Percentiles rank a stretch among this genome's conserved stretches.
Conservation (phyloP, 2,797 vertebrate species). For the Peromyscus nudipes region DNA sequence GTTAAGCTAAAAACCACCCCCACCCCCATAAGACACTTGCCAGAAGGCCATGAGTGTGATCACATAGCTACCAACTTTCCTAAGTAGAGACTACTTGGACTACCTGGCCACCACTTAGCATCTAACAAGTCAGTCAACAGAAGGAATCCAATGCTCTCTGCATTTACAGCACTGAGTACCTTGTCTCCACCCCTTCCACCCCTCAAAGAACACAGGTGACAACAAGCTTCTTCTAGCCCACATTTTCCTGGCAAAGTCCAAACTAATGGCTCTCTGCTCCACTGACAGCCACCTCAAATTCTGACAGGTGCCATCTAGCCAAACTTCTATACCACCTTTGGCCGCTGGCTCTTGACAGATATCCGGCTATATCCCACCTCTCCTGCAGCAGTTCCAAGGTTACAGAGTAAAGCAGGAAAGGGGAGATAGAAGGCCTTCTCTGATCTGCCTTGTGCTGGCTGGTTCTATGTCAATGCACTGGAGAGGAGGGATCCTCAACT, state of each 20-base stretch:
- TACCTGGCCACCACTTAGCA: neutral
- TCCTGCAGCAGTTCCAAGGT: neutral
- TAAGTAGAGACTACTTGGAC: too few relatives aligned
- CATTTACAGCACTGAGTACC: neutral
- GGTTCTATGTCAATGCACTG: neutral
- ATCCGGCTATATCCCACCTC: neutral
- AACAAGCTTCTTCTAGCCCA: conserved; percentile 14
- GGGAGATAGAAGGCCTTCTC: neutral
- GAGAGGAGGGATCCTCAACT: neutral
- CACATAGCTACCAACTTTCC: neutral
- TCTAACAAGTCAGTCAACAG: conserved; percentile 32
- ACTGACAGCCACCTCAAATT: conserved; percentile 13
- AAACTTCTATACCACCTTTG: conserved; percentile 6
- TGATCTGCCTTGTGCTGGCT: neutral
- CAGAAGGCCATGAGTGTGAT: neutral
- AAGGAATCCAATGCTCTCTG: conserved; percentile 4
- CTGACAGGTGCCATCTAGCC: neutral
- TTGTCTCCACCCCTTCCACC: neutral
- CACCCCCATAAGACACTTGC: neutral
- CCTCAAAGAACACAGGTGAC: neutral
- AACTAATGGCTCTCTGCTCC: conserved; percentile 43
- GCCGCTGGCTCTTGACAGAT: neutral
- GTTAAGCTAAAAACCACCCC: neutral
- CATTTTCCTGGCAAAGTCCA: conserved; percentile 22
- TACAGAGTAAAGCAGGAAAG: neutral